Base-by-base conservation (phyloP, 92 coral and sea anemone genomes). In the Umimayanthus kanabou region DNA sequence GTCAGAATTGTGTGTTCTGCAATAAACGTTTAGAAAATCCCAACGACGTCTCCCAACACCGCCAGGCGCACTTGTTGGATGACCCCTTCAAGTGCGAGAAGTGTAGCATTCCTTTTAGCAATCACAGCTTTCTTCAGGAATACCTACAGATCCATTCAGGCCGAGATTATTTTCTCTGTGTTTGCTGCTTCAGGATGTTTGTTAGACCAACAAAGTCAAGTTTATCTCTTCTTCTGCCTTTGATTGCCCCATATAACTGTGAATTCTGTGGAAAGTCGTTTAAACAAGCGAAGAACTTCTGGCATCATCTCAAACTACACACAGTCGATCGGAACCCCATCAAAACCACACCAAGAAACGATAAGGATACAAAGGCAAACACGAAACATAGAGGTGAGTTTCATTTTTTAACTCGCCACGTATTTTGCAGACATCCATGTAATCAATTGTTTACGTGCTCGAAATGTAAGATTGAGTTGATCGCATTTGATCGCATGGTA, bases 81-180 rank as follows among this genome's bases (percentile, higher is more conserved):
- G 77, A 72, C 14, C 77, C 77, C 1, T 72, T 72, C 22, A 72
- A 72, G 23, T 72, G 77, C 33, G 8, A 30, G 77, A 72, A 72
- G 1, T 72, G 77, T 6, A 72, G 77, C 10, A 72, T 72, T 72
- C 77, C 77, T 29, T 72, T 72, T 29, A 72, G 77, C 77, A 72
- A 72, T 9, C 77, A 22, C 43, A 26, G 39, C 42, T 72, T 72
- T 72, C 77, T 72, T 30, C 43, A 72, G 77, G 77, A 72, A 39
- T 72, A 72, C 42, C 77, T 72, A 4, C 77, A 33, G 39, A 20
- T 72, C 77, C 77, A 72, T 29, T 72, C 77, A 30, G 77, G 42
- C 43, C 77, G 77, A 22, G 77, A 72, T 72, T 72, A 72, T 72
- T 72, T 72, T 23, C 77, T 30, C 7, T 72, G 77, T 72, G 77